These are phyloP conservation scores for Empis stercorea DNA, from an alignment of 2,888 invertebrate species.

Conservation along the genomic window DNA sequence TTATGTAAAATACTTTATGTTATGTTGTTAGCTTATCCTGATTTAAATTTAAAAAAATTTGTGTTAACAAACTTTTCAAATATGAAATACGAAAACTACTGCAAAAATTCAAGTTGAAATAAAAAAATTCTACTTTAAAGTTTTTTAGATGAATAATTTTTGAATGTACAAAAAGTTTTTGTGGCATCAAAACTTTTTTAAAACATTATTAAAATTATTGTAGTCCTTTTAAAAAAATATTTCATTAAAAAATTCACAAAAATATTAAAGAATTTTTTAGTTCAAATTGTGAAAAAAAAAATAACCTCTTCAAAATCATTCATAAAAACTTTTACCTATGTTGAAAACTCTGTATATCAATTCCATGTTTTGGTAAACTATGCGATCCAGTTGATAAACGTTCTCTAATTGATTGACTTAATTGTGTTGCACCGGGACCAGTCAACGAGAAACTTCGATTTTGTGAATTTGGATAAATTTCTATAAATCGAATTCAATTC, in stretches of 20 bases:
- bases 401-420: slow-evolving; percentile 76
- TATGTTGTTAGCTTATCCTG: no score
- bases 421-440: slow-evolving; percentile 71
- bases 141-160: no score
- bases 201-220: no score
- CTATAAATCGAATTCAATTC: slow-evolving; percentile 34
- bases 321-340: slow-evolving; percentile 38
- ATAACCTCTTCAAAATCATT: neutral
- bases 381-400: slow-evolving; percentile 71
- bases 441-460: slow-evolving; percentile 77
- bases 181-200: no score
- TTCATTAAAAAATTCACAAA: neutral
- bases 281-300: neutral
- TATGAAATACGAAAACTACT: no score
- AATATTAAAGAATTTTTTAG: neutral
- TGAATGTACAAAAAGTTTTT: no score
- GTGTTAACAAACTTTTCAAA: no score
- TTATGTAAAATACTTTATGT: no score
- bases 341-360: slow-evolving; percentile 48
- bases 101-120: no score
- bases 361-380: slow-evolving; percentile 67
- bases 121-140: no score
- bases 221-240: no score
- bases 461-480: slow-evolving; percentile 51
- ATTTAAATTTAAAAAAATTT: no score